Base-by-base conservation (phyloP, 2,113 vertebrate genomes). In the Oncorhynchus nerka region DNA sequence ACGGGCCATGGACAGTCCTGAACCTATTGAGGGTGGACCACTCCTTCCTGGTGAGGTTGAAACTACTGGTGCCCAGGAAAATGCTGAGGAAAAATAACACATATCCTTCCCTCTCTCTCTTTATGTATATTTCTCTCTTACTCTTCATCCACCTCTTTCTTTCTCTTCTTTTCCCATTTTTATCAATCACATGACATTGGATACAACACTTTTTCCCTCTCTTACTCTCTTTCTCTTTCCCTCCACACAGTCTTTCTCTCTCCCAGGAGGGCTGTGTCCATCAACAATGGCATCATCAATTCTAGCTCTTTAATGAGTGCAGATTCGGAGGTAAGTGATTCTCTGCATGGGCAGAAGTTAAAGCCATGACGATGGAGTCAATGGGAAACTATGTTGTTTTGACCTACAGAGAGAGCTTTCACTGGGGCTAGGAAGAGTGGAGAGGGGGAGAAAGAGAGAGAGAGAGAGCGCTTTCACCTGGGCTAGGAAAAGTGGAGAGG, bases 351-450 rank as follows among this genome's bases (percentile, higher is more conserved):
- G 51, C 51, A 19, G 16, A 79, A 79, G 75, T 70, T 77, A 51
- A 79, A 81, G 79, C 80, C 84, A 86, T 79, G 48, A 76, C 75
- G 48, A 76, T 81, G 73, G 59, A 81, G 85, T 92, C 89, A 90
- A 80, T 4, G 79, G 87, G 87, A 90, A 91, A 89, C 80, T 89
- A 92, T 91, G 84, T 69, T 81, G 51, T 55, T 87, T 85, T 79
- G 65, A 87, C 77, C 68, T 78, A 80, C 83, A 79, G 32, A 81
- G 67, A 16, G 30, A 7, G 4, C 71, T 80, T 85, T 89, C 69
- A 82, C 74, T 70, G 82, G 16, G 68, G 32, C 1, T 2, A 69
- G 70, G 24, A 69, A 79, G 65, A 77, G 76, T 13, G 77, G 77
- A 84, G 84, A 79, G 65, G 75, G 76, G 76, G 79, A 84, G 85